These are phyloP conservation scores for Melospiza georgiana DNA, from an alignment of 2,113 vertebrate species.

Conservation along the genomic window DNA sequence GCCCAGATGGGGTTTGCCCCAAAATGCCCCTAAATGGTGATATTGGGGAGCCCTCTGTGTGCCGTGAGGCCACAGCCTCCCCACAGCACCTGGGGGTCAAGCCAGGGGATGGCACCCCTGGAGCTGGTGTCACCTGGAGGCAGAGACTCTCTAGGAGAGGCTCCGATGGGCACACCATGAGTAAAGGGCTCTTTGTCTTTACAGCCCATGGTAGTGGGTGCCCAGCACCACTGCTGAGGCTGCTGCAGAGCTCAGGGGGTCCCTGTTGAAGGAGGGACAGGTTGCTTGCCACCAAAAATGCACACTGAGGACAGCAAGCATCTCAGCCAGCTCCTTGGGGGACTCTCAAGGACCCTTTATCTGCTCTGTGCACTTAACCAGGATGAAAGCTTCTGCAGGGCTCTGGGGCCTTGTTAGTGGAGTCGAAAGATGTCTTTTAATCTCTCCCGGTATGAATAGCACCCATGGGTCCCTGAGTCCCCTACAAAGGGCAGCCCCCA, in stretches of 20 bases:
- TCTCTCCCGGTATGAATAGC: not conserved
- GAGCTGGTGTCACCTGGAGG: not conserved
- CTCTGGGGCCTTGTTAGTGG: not conserved
- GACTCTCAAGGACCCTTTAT: not conserved
- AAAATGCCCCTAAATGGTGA: not conserved
- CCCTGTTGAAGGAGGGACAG: accelerated
- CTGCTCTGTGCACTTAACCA: not conserved
- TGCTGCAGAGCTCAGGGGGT: not conserved
- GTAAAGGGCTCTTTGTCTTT: not conserved
- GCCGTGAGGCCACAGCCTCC: accelerated
- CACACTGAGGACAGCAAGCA: not conserved
- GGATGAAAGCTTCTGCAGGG: not conserved
- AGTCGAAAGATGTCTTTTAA: not conserved
- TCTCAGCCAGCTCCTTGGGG: not conserved
- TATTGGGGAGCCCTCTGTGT: not conserved
- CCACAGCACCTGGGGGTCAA: accelerated
- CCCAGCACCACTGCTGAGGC: not conserved
- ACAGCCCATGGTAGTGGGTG: accelerated
- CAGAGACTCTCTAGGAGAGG: not conserved
- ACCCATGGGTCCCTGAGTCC: not conserved
- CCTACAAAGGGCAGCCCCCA: not conserved
- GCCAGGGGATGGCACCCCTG: not conserved
- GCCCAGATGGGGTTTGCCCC: not conserved
- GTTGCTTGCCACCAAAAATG: not conserved
- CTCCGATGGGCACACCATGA: accelerated